Percentiles rank a stretch among this genome's conserved stretches.
Evolutionary conservation across 2,113 vertebrate genomes (phyloP).

Genomic region (Centropristis striata): DNA sequence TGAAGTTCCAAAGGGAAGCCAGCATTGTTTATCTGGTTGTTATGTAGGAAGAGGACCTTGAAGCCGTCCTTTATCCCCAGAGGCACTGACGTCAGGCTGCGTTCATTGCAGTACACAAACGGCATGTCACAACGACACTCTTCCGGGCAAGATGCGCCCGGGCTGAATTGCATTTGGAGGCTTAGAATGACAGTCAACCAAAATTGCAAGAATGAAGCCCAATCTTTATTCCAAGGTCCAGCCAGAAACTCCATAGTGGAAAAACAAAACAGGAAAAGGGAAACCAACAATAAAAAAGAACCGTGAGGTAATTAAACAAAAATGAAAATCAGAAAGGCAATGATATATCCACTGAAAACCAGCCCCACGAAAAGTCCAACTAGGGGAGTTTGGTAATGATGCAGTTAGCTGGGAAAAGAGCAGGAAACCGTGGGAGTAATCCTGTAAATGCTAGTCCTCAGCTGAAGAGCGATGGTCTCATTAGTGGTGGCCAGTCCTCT

Average conservation of each 20-base stretch:
- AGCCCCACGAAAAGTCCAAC: constrained; percentile 75
- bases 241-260: constrained; percentile 93
- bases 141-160: constrained; percentile 89
- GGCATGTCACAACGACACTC: constrained; percentile 96
- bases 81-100: constrained; percentile 99
- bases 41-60: constrained; percentile 97
- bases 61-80: constrained; percentile 96
- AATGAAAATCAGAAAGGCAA: constrained; percentile 69
- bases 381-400: constrained; percentile 70
- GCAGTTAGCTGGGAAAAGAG: constrained; percentile 71
- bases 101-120: constrained; percentile 98
- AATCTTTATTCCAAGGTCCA: constrained; percentile 89
- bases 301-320: constrained; percentile 63
- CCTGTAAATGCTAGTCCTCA: constrained; percentile 82
- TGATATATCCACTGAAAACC: constrained; percentile 77
- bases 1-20: constrained; percentile 97
- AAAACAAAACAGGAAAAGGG: constrained; percentile 65
- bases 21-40: constrained; percentile 99
- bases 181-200: constrained; percentile 93
- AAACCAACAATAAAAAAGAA: constrained; percentile 59
- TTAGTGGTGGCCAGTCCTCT: constrained; percentile 84
- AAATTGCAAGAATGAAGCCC: constrained; percentile 90
- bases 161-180: constrained; percentile 90
- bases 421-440: constrained; percentile 81
- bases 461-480: constrained; percentile 78